A percentile compares a stretch with the other conserved stretches of the same genome.
Evolutionary conservation across 2,888 invertebrate genomes (phyloP).

Genomic region (Stenurella melanura): DNA sequence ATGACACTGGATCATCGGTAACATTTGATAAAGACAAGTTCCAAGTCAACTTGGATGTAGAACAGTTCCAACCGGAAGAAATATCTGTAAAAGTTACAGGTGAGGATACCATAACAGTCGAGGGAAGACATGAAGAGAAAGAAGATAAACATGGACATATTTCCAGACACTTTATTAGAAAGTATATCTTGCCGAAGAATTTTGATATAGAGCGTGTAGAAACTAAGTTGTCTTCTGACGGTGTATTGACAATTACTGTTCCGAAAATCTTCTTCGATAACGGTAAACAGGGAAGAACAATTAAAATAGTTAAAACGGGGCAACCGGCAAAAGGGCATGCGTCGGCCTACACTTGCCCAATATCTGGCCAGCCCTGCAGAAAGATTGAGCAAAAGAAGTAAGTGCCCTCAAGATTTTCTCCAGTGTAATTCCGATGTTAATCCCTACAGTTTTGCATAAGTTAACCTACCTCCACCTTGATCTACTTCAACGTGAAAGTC

Average conservation of each 20-base stretch:
- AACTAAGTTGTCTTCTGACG: conserved; percentile 48
- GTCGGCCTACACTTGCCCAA: too few species aligned
- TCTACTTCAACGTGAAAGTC: too few species aligned
- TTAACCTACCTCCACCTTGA: too few species aligned
- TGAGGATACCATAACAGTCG: conserved; percentile 45
- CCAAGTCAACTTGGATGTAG: conserved; percentile 48
- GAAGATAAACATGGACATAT: conserved; percentile 50
- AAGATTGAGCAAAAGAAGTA: background rate
- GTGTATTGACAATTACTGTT: conserved; percentile 47
- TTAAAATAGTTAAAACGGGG: conserved; percentile 46
- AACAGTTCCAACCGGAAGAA: conserved; percentile 51
- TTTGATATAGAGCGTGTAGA: conserved; percentile 45
- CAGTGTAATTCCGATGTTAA: too few species aligned
- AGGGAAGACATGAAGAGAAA: conserved; percentile 49
- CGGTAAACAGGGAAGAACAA: conserved; percentile 31
- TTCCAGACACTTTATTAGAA: conserved; percentile 49
- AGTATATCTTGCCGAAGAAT: conserved; percentile 46
- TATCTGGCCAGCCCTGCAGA: background rate
- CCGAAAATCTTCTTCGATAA: conserved; percentile 32
- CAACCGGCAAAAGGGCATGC: conserved; percentile 38
- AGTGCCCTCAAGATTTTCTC: background rate
- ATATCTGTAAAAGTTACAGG: conserved; percentile 48
- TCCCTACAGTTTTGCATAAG: too few species aligned
- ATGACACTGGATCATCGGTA: conserved; percentile 26
- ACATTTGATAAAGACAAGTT: conserved; percentile 45